Percentiles rank a stretch among this genome's conserved stretches.
Evolutionary conservation across 2,797 vertebrate species (phyloP).

Genomic region (Uromys caudimaculatus): DNA sequence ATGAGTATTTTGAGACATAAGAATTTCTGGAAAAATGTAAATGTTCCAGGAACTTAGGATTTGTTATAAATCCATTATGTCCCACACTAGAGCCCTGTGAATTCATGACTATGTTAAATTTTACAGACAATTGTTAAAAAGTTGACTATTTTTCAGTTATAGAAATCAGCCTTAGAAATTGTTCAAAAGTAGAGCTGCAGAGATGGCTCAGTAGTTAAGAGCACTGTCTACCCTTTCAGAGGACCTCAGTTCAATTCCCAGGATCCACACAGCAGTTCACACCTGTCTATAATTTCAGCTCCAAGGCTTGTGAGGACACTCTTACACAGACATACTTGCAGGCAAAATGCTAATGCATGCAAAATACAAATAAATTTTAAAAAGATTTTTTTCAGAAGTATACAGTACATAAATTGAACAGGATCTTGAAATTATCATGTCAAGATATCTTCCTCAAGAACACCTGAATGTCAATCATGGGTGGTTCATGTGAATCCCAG

Average conservation of each 20-base stretch:
- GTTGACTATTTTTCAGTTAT: background rate
- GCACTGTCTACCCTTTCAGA: background rate
- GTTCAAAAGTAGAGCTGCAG: background rate
- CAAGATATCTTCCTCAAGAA: background rate
- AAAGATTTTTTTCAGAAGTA: background rate
- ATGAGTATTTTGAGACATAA: background rate
- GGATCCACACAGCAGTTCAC: no score
- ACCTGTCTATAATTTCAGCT: no score
- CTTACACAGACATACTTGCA: no score
- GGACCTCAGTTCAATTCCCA: no score
- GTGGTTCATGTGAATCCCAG: background rate
- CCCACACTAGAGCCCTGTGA: background rate
- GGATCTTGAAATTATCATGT: background rate
- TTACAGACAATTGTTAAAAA: background rate
- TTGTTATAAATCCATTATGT: background rate
- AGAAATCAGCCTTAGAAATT: background rate
- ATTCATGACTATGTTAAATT: background rate
- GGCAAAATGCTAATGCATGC: background rate
- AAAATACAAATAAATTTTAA: background rate
- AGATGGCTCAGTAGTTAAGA: background rate
- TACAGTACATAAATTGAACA: background rate
- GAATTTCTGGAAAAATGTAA: background rate
- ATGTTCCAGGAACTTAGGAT: background rate
- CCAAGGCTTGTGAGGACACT: no score
- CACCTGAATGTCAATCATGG: background rate